These are phyloP conservation scores for Neocrepidodera transversa DNA, from an alignment of 2,888 invertebrate species.

Conservation along the genomic window DNA sequence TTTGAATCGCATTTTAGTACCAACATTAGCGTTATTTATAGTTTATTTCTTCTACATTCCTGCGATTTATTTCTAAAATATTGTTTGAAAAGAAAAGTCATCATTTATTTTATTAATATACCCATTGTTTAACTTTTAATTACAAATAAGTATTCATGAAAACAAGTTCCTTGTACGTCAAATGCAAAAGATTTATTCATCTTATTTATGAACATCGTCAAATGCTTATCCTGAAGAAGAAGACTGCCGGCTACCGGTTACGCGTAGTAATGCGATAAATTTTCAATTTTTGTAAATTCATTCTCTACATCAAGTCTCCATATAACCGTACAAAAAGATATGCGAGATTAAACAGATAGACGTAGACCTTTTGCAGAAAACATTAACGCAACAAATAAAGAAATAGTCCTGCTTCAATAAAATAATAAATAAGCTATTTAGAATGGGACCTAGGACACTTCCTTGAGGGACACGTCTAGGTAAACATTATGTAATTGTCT, in stretches of 20 bases:
- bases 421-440: too few species aligned
- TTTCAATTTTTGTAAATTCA: constrained; percentile 8
- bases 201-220: constrained; percentile 19
- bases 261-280: constrained; percentile 10
- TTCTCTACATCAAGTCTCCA: background rate
- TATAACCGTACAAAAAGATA: constrained; percentile 9
- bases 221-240: constrained; percentile 14
- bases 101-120: background rate
- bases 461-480: too few species aligned
- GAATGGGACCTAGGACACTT: too few species aligned
- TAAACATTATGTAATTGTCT: too few species aligned
- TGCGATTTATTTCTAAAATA: too few species aligned
- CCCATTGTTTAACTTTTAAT: background rate
- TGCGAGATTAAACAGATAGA: constrained; percentile 4
- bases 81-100: too few species aligned
- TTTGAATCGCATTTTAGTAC: too few species aligned
- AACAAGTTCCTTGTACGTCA: constrained; percentile 2
- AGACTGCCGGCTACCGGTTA: constrained; percentile 7
- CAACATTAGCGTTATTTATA: too few species aligned
- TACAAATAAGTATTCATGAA: background rate
- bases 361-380: too few species aligned
- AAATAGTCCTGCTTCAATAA: too few species aligned
- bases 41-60: too few species aligned
- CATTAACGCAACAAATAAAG: too few species aligned
- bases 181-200: background rate